Evolutionary conservation across 2,113 vertebrate genomes (phyloP), one percentile per base, ranked within the genome.

Genomic region (Meles meles): DNA sequence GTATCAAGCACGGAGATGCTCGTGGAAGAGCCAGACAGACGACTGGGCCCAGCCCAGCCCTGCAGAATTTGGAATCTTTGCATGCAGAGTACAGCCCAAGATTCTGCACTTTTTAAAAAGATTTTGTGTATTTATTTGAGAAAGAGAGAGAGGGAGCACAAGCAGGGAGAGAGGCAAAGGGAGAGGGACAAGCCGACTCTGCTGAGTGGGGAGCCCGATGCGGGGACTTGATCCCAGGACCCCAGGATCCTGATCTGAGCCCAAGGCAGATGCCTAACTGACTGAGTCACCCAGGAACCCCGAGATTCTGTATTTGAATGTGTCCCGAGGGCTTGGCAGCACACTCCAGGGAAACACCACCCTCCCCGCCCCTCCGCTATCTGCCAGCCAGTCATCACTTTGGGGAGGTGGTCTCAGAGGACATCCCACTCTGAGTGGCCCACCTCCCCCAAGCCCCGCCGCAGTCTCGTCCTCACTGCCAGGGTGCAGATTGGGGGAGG

Each of bases 391-490:
- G 47, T 59, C 52, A 3, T 83, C 31, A 13, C 25, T 12, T 3
- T 7, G 27, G 2, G 20, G 71, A 47, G 69, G 27, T 39, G 42
- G 44, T 57, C 44, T 94, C 89, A 67, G n/a, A 76, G 63, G 37
- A 80, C 29, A 27, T 21, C 49, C n/a, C 67, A 2, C 0, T 63
- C 49, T 34, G 2, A 72, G 76, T 0, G 9, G 49, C 77, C 59
- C 21, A n/a, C 44, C 42, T 59, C 2, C 27, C 14, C 61, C 37
- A 37, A 1, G 12, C 37, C 37, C 4, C 6, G 0, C 0, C 72
- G 27, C 65, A 34, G 9, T 39, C 61, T n/a, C 23, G 3, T 17
- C 74, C 29, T 74, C 29, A 1, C 3, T 34, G 3, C 3, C 5
- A 0, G 67, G 15, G 23, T 6, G 20, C 12, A 10, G 5, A 21